Percentiles rank a stretch among this genome's conserved stretches.
These are phyloP conservation scores for Anthonomus grandis DNA, from an alignment of 1,140 invertebrate species.

Conservation along the genomic window DNA sequence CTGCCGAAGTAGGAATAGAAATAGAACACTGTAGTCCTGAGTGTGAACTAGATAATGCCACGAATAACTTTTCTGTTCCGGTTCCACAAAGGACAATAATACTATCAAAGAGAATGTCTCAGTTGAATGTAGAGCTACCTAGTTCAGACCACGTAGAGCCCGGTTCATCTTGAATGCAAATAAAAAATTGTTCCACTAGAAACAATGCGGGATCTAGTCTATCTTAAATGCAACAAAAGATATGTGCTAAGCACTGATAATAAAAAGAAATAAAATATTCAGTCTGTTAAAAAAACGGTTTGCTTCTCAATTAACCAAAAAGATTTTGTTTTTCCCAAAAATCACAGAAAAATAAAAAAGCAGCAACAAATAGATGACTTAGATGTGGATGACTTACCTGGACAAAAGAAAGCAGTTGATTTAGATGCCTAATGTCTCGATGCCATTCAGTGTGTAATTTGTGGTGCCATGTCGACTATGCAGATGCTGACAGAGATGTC, in stretches of 20 bases:
- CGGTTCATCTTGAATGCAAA: too few relatives aligned
- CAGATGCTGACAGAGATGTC: constrained; percentile 20
- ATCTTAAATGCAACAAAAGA: not conserved
- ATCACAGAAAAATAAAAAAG: not conserved
- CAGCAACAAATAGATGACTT: not conserved
- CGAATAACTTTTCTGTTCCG: not conserved
- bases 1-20: constrained; percentile 1
- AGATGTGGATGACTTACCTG: constrained; percentile 8
- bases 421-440: too few relatives aligned
- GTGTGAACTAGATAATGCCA: not conserved
- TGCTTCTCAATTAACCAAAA: too few relatives aligned
- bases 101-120: not conserved
- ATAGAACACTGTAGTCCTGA: not conserved
- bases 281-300: not conserved
- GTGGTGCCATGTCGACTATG: constrained; percentile 28
- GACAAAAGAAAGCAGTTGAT: constrained; percentile 8
- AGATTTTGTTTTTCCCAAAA: too few relatives aligned
- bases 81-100: not conserved
- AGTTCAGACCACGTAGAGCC: too few relatives aligned
- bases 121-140: not conserved
- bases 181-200: too few relatives aligned
- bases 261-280: too few relatives aligned
- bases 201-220: too few relatives aligned
- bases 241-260: not conserved
- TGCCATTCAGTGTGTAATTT: too few relatives aligned